Evolutionary conservation across 1,140 invertebrate genomes (phyloP), one percentile per base, ranked within the genome.

Genomic region (Archivesica marissinica): DNA sequence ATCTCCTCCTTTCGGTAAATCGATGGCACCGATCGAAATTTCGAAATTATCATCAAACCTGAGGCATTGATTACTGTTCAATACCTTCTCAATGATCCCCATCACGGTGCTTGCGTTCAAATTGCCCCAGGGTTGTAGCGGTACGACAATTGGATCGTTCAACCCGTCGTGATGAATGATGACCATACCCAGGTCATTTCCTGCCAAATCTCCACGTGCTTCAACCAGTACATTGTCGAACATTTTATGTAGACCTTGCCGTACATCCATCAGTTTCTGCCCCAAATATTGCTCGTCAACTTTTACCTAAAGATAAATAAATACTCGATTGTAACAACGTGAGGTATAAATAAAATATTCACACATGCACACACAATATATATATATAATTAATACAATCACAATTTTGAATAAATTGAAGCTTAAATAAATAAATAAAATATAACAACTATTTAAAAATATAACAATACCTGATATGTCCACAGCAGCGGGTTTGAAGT

Each of bases 401-500:
- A n/a, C n/a, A n/a, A n/a, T n/a, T n/a, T n/a, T n/a, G n/a, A n/a
- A n/a, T n/a, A n/a, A n/a, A n/a, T n/a, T n/a, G n/a, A n/a, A n/a
- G n/a, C n/a, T n/a, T n/a, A n/a, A n/a, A n/a, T n/a, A n/a, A n/a
- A n/a, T n/a, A n/a, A n/a, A n/a, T n/a, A n/a, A n/a, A n/a, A n/a
- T n/a, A n/a, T n/a, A n/a, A n/a, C n/a, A n/a, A n/a, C n/a, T n/a
- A n/a, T n/a, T n/a, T n/a, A 17, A 11, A 17, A 61, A 17, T 61
- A 17, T 61, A 15, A 61, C 59, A 13, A 25, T 28, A 25, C 28
- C 13, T 25, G 59, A 17, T 11, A 15, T 61, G 13, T 61, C 75
- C 3, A 61, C 25, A 11, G 75, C 75, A 23, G 75, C 75, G 56
- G 17, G 54, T 56, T 76, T 76, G 3, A 44, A 39, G 68, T 72